These are phyloP conservation scores for Rhipidura dahli DNA, from an alignment of 2,113 vertebrate species.

Conservation along the genomic window DNA sequence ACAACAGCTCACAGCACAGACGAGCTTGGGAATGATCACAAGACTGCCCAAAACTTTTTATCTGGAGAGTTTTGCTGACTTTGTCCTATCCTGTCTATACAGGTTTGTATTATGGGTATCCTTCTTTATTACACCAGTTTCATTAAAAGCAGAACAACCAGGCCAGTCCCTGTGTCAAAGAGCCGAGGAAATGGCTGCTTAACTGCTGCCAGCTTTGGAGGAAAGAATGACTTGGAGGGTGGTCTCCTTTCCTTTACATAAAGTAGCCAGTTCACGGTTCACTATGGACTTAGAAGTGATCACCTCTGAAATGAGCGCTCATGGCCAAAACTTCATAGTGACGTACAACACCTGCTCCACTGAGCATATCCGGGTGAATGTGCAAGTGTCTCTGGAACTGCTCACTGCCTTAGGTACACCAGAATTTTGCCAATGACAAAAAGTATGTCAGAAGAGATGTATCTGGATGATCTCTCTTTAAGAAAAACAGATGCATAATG, in stretches of 20 bases:
- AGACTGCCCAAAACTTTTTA: not conserved
- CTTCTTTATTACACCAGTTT: not conserved
- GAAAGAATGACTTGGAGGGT: not conserved
- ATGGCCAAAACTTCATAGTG: not conserved
- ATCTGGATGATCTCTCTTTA: not conserved
- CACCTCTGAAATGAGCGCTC: not conserved
- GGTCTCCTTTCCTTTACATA: not conserved
- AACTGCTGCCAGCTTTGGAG: slow-evolving; percentile 3
- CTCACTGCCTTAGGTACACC: not conserved
- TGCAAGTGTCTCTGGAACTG: not conserved
- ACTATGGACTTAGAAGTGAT: not conserved
- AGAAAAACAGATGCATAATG: not conserved
- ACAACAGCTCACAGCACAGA: not conserved
- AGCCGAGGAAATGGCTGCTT: not conserved
- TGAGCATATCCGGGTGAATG: not conserved
- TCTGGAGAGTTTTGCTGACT: not conserved
- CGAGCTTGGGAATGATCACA: not conserved
- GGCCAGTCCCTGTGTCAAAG: not conserved
- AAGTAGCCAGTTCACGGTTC: not conserved
- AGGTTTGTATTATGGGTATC: not conserved
- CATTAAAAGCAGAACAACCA: not conserved
- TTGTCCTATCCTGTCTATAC: not conserved
- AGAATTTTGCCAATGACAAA: not conserved
- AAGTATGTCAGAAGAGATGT: not conserved
- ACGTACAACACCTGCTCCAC: not conserved